Base-by-base conservation (phyloP, 2,888 invertebrate species). In the Lithophane leautieri region DNA sequence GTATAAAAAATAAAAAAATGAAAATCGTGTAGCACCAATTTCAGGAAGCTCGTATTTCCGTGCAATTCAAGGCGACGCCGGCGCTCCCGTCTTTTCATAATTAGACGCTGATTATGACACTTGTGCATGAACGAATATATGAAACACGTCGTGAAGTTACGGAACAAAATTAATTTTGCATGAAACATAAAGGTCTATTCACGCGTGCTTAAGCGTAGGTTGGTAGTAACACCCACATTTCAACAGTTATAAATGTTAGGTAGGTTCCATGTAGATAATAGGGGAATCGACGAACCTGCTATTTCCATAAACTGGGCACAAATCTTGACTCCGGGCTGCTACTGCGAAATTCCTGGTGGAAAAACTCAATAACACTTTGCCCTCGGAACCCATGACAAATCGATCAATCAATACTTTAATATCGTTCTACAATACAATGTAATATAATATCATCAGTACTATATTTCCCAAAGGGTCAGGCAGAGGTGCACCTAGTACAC, bases 81-180 rank as follows among this genome's bases (percentile, higher is more conserved):
- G 28, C 52, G 14, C 0, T 62, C 8, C 22, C 50, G 12, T 22
- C 22, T 22, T 62, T 54, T 56, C 14, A 47, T 63, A 56, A 76
- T 56, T 47, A 28, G 62, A 40, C 25, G 12, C 44, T 47, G 34
- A 52, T 75, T 75, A 40, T 25, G 42, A 74, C 34, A 76, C 76
- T 76, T 50, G 28, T 19, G 52, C 25, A 2, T 40, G 25, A 74
- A 50, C 9, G 22, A 60, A 50, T 42, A 54, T 40, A 70, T 44
- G n/a, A 28, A 54, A 52, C 50, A n/a, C 28, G 22, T 22, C 11
- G 2, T 0, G 4, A 44, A 52, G 16, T 61, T 34, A 52, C 12
- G 16, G 8, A 34, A 28, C 61, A 34, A 34, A 40, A 74, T 76
- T 54, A 54, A 40, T 44, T 74, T 66, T 40, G 40, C 6, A 56